phyloP scores from a whole-genome alignment of 2,797 vertebrate species.

The Myioborus miniatus region DNA sequence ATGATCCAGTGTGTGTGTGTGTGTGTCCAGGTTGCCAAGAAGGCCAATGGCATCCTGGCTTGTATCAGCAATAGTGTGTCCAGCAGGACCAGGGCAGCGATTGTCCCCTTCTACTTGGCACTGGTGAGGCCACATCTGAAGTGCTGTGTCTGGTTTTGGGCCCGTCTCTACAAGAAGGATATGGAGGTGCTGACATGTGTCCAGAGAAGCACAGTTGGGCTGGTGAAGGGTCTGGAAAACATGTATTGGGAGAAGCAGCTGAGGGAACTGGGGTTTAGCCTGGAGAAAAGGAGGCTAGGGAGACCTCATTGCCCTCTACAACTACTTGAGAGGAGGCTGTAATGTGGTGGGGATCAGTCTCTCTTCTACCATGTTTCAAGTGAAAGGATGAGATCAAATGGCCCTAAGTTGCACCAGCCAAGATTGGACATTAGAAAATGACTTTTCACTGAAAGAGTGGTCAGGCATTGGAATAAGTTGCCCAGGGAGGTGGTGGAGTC shows the following conservation, averaged over 20 bases:
- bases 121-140: not conserved
- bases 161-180: not conserved
- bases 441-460: not conserved
- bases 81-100: not conserved
- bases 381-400: not conserved
- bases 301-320: not conserved
- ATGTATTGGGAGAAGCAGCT: not conserved
- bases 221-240: not conserved
- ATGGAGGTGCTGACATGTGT: fast-evolving
- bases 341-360: not conserved
- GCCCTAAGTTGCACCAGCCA: not conserved
- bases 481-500: not conserved
- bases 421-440: not conserved
- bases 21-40: not conserved
- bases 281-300: not conserved
- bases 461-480: not conserved
- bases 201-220: not conserved
- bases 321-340: not conserved
- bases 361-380: not conserved
- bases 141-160: not conserved
- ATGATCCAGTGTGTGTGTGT: not conserved
- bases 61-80: not conserved
- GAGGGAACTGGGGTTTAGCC: not conserved
- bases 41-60: not conserved
- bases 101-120: fast-evolving